Percentiles rank a stretch among this genome's conserved stretches.
These are phyloP conservation scores for Monopterus albus DNA, from an alignment of 2,113 vertebrate genomes.

Conservation along the genomic window DNA sequence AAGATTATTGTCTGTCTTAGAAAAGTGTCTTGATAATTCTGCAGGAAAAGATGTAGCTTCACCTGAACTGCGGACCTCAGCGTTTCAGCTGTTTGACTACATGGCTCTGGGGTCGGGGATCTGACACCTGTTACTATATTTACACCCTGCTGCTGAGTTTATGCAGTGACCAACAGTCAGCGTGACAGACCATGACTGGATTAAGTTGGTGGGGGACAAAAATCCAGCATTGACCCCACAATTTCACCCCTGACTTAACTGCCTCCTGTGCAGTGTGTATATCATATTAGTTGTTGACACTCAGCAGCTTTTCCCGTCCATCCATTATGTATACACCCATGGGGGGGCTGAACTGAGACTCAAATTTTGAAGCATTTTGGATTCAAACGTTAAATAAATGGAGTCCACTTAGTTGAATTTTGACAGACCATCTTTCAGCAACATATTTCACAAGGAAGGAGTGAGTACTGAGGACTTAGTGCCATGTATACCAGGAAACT, in stretches of 20 bases:
- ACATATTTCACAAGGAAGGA: too few species aligned
- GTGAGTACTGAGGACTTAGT: too few species aligned
- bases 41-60: background rate
- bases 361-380: too few species aligned
- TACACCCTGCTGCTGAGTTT: constrained; percentile 19
- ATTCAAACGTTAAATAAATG: too few species aligned
- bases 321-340: too few species aligned
- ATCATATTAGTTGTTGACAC: too few species aligned
- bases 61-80: background rate
- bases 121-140: constrained; percentile 63
- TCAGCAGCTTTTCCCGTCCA: too few species aligned
- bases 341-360: too few species aligned
- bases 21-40: background rate
- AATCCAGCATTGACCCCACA: background rate
- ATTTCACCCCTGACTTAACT: background rate
- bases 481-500: too few species aligned
- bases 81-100: background rate
- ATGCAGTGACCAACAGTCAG: background rate
- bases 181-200: background rate
- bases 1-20: background rate
- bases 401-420: too few species aligned
- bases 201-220: background rate
- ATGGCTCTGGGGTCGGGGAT: background rate
- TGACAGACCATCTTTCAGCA: too few species aligned
- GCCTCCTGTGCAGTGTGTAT: background rate